Percentiles rank a stretch among this genome's conserved stretches.
Conservation (phyloP, 2,113 vertebrate genomes). For the Odontesthes bonariensis region DNA sequence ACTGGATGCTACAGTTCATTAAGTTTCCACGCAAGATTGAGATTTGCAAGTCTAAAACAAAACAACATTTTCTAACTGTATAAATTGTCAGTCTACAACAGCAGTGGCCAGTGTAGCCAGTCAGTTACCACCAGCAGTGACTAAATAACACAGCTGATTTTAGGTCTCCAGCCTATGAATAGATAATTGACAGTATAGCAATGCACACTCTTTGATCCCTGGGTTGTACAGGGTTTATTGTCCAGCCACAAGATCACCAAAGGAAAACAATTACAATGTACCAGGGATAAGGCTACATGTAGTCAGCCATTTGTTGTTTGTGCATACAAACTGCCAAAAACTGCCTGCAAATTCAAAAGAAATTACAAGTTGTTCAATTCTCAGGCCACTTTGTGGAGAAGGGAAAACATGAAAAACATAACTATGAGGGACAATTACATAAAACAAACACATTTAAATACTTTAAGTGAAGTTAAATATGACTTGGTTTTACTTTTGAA, state of each 20-base stretch:
- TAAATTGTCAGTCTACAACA: constrained; percentile 5
- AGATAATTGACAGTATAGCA: constrained; percentile 57
- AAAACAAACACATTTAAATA: constrained; percentile 8
- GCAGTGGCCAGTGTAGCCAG: neutral
- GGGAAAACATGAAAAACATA: constrained; percentile 1
- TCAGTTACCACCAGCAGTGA: constrained; percentile 15
- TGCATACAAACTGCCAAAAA: constrained; percentile 11
- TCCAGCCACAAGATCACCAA: constrained; percentile 42
- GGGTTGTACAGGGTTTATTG: constrained; percentile 40
- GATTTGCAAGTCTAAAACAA: constrained; percentile 53
- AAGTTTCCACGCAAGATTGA: constrained; percentile 27
- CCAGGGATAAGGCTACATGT: constrained; percentile 28
- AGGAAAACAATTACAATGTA: constrained; percentile 40
- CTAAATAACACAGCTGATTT: constrained; percentile 54
- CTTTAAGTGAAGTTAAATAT: neutral
- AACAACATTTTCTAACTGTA: constrained; percentile 34
- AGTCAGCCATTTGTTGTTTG: constrained; percentile 4
- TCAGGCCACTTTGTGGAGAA: neutral
- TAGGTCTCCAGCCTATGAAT: constrained; percentile 48
- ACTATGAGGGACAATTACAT: neutral
- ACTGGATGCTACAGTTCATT: constrained; percentile 10
- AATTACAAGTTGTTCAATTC: constrained; percentile 44
- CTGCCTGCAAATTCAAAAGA: constrained; percentile 7
- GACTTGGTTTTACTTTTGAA: neutral
- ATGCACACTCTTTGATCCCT: constrained; percentile 57